Percentiles rank a stretch among this genome's conserved stretches.
Evolutionary conservation across 1,140 invertebrate species (phyloP).

Genomic region (Lycorma delicatula): DNA sequence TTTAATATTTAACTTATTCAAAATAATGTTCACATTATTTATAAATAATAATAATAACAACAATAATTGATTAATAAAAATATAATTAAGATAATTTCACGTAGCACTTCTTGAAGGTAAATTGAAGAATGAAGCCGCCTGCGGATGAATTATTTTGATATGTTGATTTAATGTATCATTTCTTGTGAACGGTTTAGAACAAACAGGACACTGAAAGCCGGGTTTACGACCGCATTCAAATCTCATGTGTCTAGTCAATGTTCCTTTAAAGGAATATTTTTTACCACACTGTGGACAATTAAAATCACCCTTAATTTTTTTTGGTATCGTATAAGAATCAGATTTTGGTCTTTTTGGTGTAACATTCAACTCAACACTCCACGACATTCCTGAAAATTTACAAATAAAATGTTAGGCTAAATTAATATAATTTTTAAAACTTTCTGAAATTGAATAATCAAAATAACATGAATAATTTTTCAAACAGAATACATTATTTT

Average conservation of each 20-base stretch:
- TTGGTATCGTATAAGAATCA: too few species aligned
- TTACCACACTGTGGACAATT: slow-evolving; percentile 32
- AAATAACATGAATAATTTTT: too few species aligned
- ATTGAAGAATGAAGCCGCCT: slow-evolving; percentile 42
- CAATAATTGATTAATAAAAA: too few species aligned
- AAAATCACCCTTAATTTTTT: too few species aligned
- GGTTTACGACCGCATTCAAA: slow-evolving; percentile 49
- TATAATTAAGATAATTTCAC: background rate
- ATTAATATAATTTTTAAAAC: too few species aligned
- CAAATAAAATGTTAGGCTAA: too few species aligned
- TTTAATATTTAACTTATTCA: too few species aligned
- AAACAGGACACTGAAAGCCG: slow-evolving; percentile 37
- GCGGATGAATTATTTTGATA: slow-evolving; percentile 22
- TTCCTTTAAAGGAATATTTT: slow-evolving; percentile 11
- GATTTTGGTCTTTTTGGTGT: background rate
- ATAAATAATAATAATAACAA: too few species aligned
- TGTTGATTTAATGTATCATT: slow-evolving; percentile 19
- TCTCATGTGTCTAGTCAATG: slow-evolving; percentile 43
- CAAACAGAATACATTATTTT: too few species aligned
- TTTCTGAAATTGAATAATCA: too few species aligned
- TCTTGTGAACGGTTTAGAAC: slow-evolving; percentile 21
- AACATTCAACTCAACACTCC: slow-evolving; percentile 11
- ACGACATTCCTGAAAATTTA: background rate
- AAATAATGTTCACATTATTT: too few species aligned
- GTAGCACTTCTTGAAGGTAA: background rate